These are phyloP conservation scores for Catamblyrhynchus diadema DNA, from an alignment of 2,797 vertebrate genomes.

Conservation along the genomic window DNA sequence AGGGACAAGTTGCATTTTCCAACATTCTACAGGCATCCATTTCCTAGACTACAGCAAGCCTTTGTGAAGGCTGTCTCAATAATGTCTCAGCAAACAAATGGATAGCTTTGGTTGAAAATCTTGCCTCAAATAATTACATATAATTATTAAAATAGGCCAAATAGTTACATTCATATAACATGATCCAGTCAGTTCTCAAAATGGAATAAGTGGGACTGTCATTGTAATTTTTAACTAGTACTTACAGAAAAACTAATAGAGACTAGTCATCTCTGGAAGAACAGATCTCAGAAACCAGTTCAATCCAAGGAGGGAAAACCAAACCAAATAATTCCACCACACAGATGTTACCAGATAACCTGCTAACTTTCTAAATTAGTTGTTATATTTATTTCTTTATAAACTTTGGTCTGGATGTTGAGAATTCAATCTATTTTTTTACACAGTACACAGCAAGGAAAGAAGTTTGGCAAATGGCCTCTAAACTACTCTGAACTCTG, in stretches of 20 bases:
- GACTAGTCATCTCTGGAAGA: neutral
- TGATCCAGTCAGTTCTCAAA: neutral
- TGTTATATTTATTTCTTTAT: neutral
- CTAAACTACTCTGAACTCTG: neutral
- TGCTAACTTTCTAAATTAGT: neutral
- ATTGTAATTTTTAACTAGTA: neutral
- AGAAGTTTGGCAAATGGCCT: neutral
- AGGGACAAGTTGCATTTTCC: neutral
- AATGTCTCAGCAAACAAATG: neutral
- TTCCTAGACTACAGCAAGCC: neutral
- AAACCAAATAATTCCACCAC: neutral
- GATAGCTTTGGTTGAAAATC: neutral
- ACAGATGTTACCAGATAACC: neutral
- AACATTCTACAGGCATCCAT: neutral
- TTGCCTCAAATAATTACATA: neutral
- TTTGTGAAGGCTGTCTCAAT: neutral
- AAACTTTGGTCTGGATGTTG: neutral
- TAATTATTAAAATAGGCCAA: neutral
- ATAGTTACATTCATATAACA: neutral
- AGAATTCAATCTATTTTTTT: neutral
- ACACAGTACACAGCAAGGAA: neutral
- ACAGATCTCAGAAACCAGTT: neutral
- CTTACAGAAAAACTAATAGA: neutral
- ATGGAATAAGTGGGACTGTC: neutral
- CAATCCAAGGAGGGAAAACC: neutral